These are phyloP conservation scores for Brachypodius melanocephalos DNA, from an alignment of 2,113 vertebrate genomes.

Conservation along the genomic window DNA sequence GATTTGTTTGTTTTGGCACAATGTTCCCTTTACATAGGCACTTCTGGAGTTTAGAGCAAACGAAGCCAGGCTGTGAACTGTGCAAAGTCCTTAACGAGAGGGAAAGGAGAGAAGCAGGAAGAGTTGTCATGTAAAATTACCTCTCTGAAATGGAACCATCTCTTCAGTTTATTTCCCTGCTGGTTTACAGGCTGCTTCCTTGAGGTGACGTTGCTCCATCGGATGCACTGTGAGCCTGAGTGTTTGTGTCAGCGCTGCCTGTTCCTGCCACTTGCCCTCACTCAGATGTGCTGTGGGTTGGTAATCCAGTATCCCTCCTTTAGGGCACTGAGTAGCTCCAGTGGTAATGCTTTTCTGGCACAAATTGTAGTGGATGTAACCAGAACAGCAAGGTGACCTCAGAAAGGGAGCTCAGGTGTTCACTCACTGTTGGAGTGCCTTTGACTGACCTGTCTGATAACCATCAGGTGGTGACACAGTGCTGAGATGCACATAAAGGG, in stretches of 20 bases:
- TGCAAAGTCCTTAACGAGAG: not conserved
- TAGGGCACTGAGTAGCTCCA: not conserved
- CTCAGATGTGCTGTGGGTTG: fast-evolving
- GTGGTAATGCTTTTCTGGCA: not conserved
- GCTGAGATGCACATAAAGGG: not conserved
- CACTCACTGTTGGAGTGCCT: not conserved
- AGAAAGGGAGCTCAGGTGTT: not conserved
- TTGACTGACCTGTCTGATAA: not conserved
- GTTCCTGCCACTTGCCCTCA: not conserved
- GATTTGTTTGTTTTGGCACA: constrained; percentile 35
- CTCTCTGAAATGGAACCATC: fast-evolving
- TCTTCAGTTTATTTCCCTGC: not conserved
- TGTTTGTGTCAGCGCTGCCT: fast-evolving
- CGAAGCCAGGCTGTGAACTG: not conserved
- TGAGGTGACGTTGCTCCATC: not conserved
- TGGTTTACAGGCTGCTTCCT: not conserved
- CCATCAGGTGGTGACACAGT: not conserved
- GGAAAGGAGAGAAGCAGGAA: not conserved
- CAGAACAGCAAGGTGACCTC: not conserved
- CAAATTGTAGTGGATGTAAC: not conserved
- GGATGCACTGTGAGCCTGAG: fast-evolving
- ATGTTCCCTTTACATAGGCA: not conserved
- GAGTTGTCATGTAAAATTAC: not conserved
- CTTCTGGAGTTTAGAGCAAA: not conserved
- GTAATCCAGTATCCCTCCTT: too few relatives aligned